Percentiles rank a stretch among this genome's conserved stretches.
These are phyloP conservation scores for Abrostola tripartita DNA, from an alignment of 2,888 invertebrate species.

Conservation along the genomic window DNA sequence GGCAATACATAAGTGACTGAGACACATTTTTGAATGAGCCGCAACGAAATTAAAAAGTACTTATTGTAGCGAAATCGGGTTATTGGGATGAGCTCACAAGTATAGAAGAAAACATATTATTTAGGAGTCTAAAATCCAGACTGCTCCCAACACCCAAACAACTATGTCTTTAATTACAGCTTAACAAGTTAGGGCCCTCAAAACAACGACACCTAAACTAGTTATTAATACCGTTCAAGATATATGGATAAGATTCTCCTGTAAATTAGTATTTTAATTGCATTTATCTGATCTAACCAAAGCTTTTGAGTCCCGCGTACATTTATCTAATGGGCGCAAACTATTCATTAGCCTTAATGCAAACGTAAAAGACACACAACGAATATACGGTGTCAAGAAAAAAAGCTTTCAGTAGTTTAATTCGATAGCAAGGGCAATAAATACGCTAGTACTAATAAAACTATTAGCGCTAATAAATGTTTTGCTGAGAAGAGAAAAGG, in stretches of 20 bases:
- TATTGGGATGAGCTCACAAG: too few relatives aligned
- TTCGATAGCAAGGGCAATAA: not conserved
- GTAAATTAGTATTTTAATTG: constrained; percentile 54
- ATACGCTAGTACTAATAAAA: constrained; percentile 2
- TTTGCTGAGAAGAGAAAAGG: not conserved
- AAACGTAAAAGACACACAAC: not conserved
- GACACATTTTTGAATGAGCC: too few relatives aligned
- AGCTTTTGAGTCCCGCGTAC: constrained; percentile 37
- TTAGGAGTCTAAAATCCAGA: too few relatives aligned
- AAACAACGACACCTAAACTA: not conserved
- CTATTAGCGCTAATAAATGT: constrained; percentile 1
- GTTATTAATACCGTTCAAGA: constrained; percentile 19
- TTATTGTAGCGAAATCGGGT: too few relatives aligned
- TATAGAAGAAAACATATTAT: too few relatives aligned
- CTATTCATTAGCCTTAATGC: constrained; percentile 30
- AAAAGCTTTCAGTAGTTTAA: not conserved
- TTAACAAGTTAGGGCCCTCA: not conserved
- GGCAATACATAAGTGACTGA: too few relatives aligned
- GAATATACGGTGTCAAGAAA: not conserved
- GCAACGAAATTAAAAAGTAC: too few relatives aligned
- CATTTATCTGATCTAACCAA: constrained; percentile 53
- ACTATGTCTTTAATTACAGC: not conserved
- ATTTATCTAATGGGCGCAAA: constrained; percentile 48
- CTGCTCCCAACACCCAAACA: too few relatives aligned
- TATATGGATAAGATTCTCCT: constrained; percentile 40